Evolutionary conservation across 2,797 vertebrate species (phyloP).

Genomic region (Chaetophractus vellerosus): DNA sequence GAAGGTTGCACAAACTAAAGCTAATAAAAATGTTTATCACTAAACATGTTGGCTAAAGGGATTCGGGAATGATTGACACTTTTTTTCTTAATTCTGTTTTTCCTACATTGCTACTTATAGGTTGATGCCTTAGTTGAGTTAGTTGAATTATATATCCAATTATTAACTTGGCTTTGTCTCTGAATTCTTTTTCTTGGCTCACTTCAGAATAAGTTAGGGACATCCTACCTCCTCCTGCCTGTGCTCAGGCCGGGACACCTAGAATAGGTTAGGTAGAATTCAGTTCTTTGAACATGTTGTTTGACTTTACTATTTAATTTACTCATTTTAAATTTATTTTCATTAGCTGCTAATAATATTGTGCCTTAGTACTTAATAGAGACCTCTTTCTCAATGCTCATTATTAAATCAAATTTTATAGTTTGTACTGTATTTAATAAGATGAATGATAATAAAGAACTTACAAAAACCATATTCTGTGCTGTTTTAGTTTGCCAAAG

Average conservation of each 20-base stretch:
- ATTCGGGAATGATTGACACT: too few relatives aligned
- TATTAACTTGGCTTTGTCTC: constrained; percentile 3
- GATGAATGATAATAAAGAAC: neutral
- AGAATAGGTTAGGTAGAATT: neutral
- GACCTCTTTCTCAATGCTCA: neutral
- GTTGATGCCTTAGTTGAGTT: neutral
- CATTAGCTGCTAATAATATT: neutral
- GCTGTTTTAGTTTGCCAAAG: too few relatives aligned
- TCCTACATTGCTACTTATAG: neutral
- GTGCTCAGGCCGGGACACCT: neutral
- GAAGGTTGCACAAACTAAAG: neutral
- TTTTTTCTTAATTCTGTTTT: neutral
- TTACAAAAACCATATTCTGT: neutral
- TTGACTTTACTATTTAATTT: constrained; percentile 2
- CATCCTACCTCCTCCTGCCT: neutral
- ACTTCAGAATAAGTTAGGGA: neutral
- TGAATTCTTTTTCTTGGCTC: neutral
- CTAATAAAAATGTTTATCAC: neutral
- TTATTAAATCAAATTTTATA: neutral
- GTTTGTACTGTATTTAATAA: neutral
- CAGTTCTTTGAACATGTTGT: neutral
- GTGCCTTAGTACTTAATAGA: neutral
- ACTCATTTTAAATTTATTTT: neutral
- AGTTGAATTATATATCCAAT: neutral
- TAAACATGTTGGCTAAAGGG: neutral